Conservation (phyloP, 2,888 invertebrate species). For the Stenotaenia linearis region DNA sequence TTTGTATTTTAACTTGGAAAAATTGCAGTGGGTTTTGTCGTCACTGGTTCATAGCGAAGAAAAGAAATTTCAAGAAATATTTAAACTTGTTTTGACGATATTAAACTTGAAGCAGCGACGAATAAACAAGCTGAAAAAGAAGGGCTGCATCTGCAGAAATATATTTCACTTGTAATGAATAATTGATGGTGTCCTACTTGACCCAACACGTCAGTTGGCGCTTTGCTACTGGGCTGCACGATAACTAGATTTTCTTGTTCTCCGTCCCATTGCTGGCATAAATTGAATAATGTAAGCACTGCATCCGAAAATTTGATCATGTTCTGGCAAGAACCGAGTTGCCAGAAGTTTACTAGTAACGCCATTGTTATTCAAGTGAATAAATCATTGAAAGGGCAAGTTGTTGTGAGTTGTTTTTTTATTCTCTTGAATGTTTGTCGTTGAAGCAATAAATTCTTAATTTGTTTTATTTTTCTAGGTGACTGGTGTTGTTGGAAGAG, state of each 20-base stretch:
- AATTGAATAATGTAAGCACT: constrained; percentile 17
- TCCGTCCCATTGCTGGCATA: neutral
- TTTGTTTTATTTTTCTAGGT: constrained; percentile 53
- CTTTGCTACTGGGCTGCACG: neutral
- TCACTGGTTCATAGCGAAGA: too few relatives aligned
- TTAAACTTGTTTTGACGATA: neutral
- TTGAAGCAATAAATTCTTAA: neutral
- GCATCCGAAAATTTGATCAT: constrained; percentile 10
- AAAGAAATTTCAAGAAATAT: neutral
- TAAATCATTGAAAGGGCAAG: neutral
- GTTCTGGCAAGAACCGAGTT: neutral
- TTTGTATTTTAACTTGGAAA: too few relatives aligned
- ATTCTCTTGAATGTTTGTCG: neutral
- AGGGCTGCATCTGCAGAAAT: neutral
- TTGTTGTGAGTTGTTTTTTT: neutral
- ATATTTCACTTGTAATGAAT: constrained; percentile 1
- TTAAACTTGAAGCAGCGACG: neutral
- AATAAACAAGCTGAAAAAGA: neutral
- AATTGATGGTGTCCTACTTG: neutral
- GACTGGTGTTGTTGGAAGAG: constrained; percentile 92
- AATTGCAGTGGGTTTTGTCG: too few relatives aligned
- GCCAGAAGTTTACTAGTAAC: neutral
- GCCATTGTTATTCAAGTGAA: neutral
- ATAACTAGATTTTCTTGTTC: constrained; percentile 6
- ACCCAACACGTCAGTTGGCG: neutral